Evolutionary conservation across 1,140 invertebrate genomes (phyloP).

Genomic region (Eciton burchellii): DNA sequence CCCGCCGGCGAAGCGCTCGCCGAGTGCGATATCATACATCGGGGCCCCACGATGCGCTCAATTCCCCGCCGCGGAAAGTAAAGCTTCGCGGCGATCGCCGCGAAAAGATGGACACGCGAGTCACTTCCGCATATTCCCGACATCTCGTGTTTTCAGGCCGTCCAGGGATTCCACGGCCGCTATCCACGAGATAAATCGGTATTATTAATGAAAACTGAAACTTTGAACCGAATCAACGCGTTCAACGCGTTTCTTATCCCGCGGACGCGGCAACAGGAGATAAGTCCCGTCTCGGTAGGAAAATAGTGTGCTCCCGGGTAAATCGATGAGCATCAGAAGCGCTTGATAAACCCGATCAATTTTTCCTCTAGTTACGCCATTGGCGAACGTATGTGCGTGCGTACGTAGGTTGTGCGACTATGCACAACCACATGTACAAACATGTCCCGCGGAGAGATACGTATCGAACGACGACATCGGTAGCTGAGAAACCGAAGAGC

Average conservation of each 20-base stretch:
- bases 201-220: slow-evolving; percentile 10
- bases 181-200: not conserved
- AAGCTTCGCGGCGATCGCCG: no score
- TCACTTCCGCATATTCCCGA: not conserved
- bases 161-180: no score
- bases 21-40: no score
- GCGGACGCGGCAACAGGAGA: not conserved
- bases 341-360: slow-evolving; percentile 20
- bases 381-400: not conserved
- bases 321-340: slow-evolving; percentile 4
- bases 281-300: not conserved
- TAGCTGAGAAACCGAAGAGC: slow-evolving; percentile 71
- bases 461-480: slow-evolving; percentile 68
- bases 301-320: not conserved
- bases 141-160: no score
- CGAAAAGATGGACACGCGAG: no score
- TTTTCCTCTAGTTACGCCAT: slow-evolving; percentile 13
- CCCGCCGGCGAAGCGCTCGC: no score
- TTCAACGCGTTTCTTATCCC: not conserved
- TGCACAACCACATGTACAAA: slow-evolving; percentile 2
- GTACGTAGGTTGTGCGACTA: not conserved
- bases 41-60: no score
- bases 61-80: no score
- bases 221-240: not conserved
- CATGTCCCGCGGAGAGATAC: slow-evolving; percentile 59